Conservation (phyloP, 2,888 invertebrate species). For the Hedya salicella region DNA sequence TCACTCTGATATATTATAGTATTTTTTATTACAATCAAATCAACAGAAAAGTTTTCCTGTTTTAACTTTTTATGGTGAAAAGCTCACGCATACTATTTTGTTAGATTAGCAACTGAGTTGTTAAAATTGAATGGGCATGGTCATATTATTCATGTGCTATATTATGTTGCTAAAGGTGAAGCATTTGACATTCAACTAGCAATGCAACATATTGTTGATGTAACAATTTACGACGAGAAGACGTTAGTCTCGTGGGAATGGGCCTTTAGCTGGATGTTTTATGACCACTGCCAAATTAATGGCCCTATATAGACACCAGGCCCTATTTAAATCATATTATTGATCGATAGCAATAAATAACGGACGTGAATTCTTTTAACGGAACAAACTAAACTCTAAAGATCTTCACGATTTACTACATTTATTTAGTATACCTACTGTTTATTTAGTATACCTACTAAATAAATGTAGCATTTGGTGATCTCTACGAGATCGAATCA, state of each 20-base stretch:
- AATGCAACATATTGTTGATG: not conserved
- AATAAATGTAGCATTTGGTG: no score
- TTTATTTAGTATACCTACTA: no score
- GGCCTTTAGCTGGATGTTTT: conserved; percentile 3
- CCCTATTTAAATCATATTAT: not conserved
- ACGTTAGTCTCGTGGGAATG: conserved; percentile 2
- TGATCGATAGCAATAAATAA: not conserved
- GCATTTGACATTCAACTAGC: not conserved
- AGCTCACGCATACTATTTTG: no score
- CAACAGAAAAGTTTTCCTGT: no score
- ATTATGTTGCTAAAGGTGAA: not conserved
- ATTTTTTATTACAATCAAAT: no score
- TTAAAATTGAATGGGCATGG: not conserved
- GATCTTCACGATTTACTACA: no score
- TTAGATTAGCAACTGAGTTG: not conserved
- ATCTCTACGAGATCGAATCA: no score
- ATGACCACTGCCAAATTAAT: conserved; percentile 15
- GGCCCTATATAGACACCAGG: conserved; percentile 6
- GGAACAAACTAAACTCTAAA: no score
- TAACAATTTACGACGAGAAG: conserved; percentile 7
- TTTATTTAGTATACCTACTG: no score
- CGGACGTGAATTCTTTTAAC: conserved; percentile 14
- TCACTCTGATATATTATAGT: no score
- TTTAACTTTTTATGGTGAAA: no score
- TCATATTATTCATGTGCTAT: not conserved